These are phyloP conservation scores for Nebria ingens DNA, from an alignment of 1,140 invertebrate genomes.

Conservation along the genomic window DNA sequence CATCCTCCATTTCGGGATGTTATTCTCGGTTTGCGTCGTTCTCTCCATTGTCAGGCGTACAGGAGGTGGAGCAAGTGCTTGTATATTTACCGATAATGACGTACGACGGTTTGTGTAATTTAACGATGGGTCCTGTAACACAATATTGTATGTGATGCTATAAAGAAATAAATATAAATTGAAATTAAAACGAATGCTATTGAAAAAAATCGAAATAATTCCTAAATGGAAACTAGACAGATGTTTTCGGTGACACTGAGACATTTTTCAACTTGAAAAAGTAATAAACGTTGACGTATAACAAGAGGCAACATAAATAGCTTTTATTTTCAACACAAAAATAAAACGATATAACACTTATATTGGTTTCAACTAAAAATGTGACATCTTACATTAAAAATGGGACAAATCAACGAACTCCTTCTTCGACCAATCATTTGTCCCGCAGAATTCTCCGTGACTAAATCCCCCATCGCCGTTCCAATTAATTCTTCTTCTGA, in stretches of 20 bases:
- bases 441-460: slow-evolving; percentile 12
- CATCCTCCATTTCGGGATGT: slow-evolving; percentile 62
- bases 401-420: slow-evolving; percentile 47
- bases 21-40: slow-evolving; percentile 68
- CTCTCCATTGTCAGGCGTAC: slow-evolving; percentile 57
- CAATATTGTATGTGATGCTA: no score
- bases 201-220: no score
- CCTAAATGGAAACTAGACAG: no score
- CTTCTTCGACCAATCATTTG: slow-evolving; percentile 29
- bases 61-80: slow-evolving; percentile 24
- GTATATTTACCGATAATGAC: slow-evolving; percentile 21
- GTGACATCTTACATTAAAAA: slow-evolving; percentile 43
- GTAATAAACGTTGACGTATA: no score
- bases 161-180: no score
- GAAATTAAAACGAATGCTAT: no score
- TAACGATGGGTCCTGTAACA: slow-evolving; percentile 21
- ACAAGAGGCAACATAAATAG: no score
- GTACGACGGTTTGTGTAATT: slow-evolving; percentile 24
- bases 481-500: slow-evolving; percentile 42
- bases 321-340: no score
- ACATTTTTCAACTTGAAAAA: no score
- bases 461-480: slow-evolving; percentile 19
- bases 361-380: slow-evolving; percentile 19
- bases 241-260: no score
- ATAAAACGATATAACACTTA: background rate